These are phyloP conservation scores for Apotomis capreana DNA, from an alignment of 2,888 invertebrate species.

Conservation along the genomic window DNA sequence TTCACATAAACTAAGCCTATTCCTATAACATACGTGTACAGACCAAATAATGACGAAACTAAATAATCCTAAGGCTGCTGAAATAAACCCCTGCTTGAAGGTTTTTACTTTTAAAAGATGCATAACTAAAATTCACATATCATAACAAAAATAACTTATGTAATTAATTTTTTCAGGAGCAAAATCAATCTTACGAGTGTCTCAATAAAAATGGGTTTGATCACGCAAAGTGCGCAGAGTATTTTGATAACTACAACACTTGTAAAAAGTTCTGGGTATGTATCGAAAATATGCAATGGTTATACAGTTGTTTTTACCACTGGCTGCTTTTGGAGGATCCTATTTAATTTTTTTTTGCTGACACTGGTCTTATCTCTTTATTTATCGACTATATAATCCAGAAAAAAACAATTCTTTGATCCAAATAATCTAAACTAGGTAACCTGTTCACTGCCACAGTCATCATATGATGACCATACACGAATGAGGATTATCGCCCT, in stretches of 20 bases:
- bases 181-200: slow-evolving; percentile 88
- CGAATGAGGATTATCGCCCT: too few species aligned
- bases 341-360: too few species aligned
- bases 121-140: slow-evolving; percentile 21
- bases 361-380: too few species aligned
- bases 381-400: too few species aligned
- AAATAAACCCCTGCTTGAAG: slow-evolving; percentile 72
- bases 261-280: slow-evolving; percentile 94
- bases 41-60: slow-evolving; percentile 58
- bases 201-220: slow-evolving; percentile 87
- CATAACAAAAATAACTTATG: slow-evolving; percentile 47
- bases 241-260: slow-evolving; percentile 90
- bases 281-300: neutral
- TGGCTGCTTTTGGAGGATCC: too few species aligned
- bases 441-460: too few species aligned
- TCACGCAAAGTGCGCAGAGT: slow-evolving; percentile 84
- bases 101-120: slow-evolving; percentile 50
- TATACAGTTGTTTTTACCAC: too few species aligned
- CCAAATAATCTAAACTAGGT: too few species aligned
- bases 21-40: neutral
- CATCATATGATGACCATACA: too few species aligned
- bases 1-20: neutral
- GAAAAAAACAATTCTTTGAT: too few species aligned
- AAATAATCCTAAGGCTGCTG: slow-evolving; percentile 66
- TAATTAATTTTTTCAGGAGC: slow-evolving; percentile 84